Evolutionary conservation across 2,797 vertebrate genomes (phyloP).

Genomic region (Manis javanica): DNA sequence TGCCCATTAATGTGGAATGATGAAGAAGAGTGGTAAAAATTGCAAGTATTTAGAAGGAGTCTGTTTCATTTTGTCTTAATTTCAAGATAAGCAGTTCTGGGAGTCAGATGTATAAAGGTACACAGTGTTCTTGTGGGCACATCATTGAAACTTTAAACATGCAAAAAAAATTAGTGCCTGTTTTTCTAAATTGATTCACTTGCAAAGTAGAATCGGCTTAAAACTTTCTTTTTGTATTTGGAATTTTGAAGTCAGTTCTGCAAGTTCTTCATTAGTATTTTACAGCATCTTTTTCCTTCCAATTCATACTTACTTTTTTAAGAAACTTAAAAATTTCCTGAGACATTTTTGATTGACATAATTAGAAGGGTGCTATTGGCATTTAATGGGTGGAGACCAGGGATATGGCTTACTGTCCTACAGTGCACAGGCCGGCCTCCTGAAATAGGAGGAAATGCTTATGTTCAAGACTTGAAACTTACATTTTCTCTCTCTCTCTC

Average conservation of each 20-base stretch:
- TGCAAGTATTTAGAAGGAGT: neutral
- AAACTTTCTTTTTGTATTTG: conserved; percentile 14
- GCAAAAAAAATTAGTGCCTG: neutral
- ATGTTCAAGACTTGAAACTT: conserved; percentile 23
- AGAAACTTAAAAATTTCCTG: neutral
- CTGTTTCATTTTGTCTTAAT: neutral
- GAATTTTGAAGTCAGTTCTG: conserved; percentile 1
- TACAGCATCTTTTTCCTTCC: conserved; percentile 1
- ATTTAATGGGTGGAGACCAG: neutral
- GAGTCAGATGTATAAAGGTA: neutral
- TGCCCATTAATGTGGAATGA: conserved; percentile 62
- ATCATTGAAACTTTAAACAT: conserved; percentile 32
- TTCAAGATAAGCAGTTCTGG: neutral
- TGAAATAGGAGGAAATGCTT: neutral
- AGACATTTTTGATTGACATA: neutral
- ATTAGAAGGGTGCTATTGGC: neutral
- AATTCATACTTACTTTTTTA: conserved; percentile 26
- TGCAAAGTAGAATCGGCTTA: neutral
- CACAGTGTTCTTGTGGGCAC: neutral
- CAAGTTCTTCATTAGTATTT: neutral
- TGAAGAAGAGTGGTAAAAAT: neutral
- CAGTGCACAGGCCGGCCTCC: too few relatives aligned
- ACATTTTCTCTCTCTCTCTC: neutral
- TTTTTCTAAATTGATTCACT: conserved; percentile 6
- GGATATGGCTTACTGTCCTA: neutral